These are phyloP conservation scores for Lymantria monacha DNA, from an alignment of 2,888 invertebrate genomes.

Conservation along the genomic window DNA sequence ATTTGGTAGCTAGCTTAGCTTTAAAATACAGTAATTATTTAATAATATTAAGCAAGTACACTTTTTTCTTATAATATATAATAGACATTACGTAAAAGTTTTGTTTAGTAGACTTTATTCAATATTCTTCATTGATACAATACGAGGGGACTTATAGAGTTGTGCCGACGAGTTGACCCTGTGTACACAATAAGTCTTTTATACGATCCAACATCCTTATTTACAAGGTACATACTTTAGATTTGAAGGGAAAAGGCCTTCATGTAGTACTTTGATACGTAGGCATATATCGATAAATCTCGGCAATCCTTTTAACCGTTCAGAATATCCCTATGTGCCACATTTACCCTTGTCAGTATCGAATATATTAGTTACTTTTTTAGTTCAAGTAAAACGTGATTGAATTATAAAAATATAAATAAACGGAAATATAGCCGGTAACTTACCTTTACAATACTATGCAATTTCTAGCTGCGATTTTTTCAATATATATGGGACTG, in stretches of 20 bases:
- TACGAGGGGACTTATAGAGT: neutral
- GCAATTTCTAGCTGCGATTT: no score
- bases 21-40: no score
- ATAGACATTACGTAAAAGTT: no score
- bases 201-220: neutral
- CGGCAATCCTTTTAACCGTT: neutral
- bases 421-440: no score
- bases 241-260: neutral
- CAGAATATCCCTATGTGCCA: neutral
- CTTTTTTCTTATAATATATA: no score
- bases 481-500: no score
- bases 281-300: constrained; percentile 9
- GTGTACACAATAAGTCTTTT: neutral
- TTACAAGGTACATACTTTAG: neutral
- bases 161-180: neutral
- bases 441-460: no score
- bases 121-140: neutral
- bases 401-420: no score
- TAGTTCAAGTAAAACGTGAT: neutral
- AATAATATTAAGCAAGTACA: no score
- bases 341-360: neutral
- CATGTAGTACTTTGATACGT: neutral
- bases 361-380: neutral
- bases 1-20: no score
- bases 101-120: neutral